Evolutionary conservation across 2,888 invertebrate species (phyloP).

Genomic region (Dascillus cervinus): DNA sequence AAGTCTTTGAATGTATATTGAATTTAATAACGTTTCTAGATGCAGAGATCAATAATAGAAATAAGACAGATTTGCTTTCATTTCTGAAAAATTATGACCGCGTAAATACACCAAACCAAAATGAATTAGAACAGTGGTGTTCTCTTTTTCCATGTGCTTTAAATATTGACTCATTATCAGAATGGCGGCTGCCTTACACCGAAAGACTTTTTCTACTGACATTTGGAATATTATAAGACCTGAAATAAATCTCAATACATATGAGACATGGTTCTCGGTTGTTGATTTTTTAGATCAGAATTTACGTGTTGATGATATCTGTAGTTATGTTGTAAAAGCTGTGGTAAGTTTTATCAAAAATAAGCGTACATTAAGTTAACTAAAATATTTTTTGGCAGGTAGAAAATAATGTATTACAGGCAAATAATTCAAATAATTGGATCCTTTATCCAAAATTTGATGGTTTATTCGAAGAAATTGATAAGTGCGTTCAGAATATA

Average conservation of each 20-base stretch:
- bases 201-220: constrained; percentile 32
- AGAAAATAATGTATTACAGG: constrained; percentile 12
- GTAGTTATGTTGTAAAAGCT: constrained; percentile 44
- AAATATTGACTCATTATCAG: constrained; percentile 41
- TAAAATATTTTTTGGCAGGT: constrained; percentile 18
- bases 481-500: constrained; percentile 37
- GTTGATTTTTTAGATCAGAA: constrained; percentile 29
- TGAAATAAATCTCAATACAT: constrained; percentile 44
- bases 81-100: constrained; percentile 35
- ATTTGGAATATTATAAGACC: constrained; percentile 43
- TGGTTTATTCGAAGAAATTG: constrained; percentile 35
- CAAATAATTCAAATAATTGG: constrained; percentile 26
- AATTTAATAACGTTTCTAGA: constrained; percentile 27
- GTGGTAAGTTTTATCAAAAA: constrained; percentile 36
- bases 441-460: constrained; percentile 31
- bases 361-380: too few species aligned
- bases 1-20: constrained; percentile 44
- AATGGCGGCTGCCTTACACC: constrained; percentile 46
- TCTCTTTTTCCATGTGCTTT: constrained; percentile 35
- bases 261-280: constrained; percentile 44
- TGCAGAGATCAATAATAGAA: constrained; percentile 9
- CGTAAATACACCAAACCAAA: constrained; percentile 39
- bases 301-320: constrained; percentile 42
- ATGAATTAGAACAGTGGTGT: constrained; percentile 45
- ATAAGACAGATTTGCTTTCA: constrained; percentile 23